Evolutionary conservation across 2,113 vertebrate species (phyloP).

Genomic region (Podiceps cristatus): DNA sequence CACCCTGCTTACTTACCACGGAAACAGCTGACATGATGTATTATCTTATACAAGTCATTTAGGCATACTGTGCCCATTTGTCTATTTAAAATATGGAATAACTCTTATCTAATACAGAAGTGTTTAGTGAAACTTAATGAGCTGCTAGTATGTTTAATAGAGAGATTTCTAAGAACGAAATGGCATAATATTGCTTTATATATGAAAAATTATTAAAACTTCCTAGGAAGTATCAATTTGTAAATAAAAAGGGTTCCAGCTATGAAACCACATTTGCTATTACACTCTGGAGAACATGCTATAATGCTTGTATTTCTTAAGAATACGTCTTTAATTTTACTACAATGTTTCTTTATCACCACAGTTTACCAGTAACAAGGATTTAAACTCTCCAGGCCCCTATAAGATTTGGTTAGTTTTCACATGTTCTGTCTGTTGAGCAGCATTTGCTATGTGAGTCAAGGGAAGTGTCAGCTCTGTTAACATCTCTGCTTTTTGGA

Average conservation of each 20-base stretch:
- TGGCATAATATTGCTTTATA: background rate
- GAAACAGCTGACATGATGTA: background rate
- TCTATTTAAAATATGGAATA: conserved; percentile 26
- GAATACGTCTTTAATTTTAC: background rate
- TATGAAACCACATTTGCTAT: background rate
- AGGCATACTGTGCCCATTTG: background rate
- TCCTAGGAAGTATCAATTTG: conserved; percentile 7
- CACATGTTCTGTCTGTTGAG: background rate
- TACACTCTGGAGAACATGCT: background rate
- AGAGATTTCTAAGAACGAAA: conserved; percentile 9
- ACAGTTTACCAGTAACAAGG: background rate
- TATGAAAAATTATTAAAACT: conserved; percentile 24
- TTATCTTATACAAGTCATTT: background rate
- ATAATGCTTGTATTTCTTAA: background rate
- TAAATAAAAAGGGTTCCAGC: background rate
- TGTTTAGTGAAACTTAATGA: conserved; percentile 47
- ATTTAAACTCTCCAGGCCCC: background rate
- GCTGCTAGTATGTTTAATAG: conserved; percentile 31
- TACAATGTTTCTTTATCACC: background rate
- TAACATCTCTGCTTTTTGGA: background rate
- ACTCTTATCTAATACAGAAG: background rate
- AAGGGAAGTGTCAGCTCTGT: background rate
- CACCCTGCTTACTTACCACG: background rate
- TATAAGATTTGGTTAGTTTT: background rate
- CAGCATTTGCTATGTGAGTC: background rate